These are phyloP conservation scores for Drosophila tropicalis DNA, from an alignment of 1,140 invertebrate species.

Conservation along the genomic window DNA sequence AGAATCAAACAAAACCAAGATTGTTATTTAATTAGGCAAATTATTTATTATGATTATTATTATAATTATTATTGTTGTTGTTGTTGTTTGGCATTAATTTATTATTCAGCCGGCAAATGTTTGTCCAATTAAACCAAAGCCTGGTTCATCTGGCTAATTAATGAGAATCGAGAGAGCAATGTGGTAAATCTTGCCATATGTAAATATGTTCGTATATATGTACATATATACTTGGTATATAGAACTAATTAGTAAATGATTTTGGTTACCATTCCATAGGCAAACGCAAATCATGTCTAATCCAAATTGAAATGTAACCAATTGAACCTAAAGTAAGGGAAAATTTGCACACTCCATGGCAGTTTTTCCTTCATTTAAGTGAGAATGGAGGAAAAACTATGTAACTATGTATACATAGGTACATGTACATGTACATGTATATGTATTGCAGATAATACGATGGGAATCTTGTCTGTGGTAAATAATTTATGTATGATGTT, in stretches of 20 bases:
- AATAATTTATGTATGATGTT: constrained; percentile 65
- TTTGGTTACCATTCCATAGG: constrained; percentile 19
- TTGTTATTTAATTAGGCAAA: constrained; percentile 51
- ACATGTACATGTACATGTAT: constrained; percentile 26
- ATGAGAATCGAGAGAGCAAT: constrained; percentile 22
- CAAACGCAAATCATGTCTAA: constrained; percentile 4
- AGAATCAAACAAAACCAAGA: constrained; percentile 30
- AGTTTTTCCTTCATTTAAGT: neutral
- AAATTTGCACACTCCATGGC: neutral
- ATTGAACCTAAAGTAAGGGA: neutral
- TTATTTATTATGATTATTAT: constrained; percentile 26
- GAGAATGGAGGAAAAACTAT: neutral
- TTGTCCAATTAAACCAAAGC: constrained; percentile 45
- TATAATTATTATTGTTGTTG: constrained; percentile 6
- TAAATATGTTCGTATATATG: neutral
- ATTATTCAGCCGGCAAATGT: constrained; percentile 28
- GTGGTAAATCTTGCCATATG: constrained; percentile 18
- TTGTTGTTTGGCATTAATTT: constrained; percentile 35
- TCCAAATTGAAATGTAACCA: constrained; percentile 4
- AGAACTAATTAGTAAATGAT: constrained; percentile 58
- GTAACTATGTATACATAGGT: constrained; percentile 31
- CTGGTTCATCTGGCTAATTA: constrained; percentile 37
- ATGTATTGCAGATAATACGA: constrained; percentile 8
- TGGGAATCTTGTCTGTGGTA: constrained; percentile 34
- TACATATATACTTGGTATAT: constrained; percentile 19